Percentiles rank a stretch among this genome's conserved stretches.
Evolutionary conservation across 2,113 vertebrate genomes (phyloP).

Genomic region (Marmota monax): DNA sequence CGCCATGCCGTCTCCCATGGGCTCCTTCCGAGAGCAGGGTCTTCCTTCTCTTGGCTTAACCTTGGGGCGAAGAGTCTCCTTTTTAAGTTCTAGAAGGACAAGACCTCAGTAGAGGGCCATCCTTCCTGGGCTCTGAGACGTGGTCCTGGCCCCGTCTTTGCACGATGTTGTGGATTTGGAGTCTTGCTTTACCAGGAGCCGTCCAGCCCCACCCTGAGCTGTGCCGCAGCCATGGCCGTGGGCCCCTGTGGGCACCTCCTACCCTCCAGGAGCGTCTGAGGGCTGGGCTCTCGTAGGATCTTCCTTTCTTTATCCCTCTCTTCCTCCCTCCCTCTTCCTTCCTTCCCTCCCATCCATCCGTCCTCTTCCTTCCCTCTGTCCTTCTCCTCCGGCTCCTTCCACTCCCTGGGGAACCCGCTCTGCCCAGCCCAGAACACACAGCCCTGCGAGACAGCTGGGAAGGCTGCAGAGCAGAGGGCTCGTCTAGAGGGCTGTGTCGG

Average conservation of each 20-base stretch:
- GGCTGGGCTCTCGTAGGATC: too few species aligned
- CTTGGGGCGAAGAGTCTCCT: neutral
- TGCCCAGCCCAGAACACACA: too few species aligned
- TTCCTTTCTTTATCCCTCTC: too few species aligned
- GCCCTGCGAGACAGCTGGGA: too few species aligned
- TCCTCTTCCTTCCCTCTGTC: neutral
- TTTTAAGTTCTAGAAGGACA: neutral
- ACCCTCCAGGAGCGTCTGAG: too few species aligned
- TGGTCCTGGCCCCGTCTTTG: too few species aligned
- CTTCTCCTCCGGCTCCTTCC: neutral
- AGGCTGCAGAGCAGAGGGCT: neutral
- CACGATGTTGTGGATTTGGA: too few species aligned
- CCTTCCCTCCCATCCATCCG: too few species aligned
- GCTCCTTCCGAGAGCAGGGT: fast-evolving
- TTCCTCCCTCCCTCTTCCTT: too few species aligned
- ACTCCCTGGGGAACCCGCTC: too few species aligned
- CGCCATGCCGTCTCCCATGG: neutral
- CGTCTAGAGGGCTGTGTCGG: neutral
- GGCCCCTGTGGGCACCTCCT: fast-evolving
- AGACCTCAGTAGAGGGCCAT: neutral
- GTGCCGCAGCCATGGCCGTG: too few species aligned
- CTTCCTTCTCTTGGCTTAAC: neutral
- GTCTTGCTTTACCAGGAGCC: neutral
- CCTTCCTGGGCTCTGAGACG: neutral
- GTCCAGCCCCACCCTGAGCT: too few species aligned